Evolutionary conservation across 2,113 vertebrate genomes (phyloP).

Genomic region (Chionis minor): DNA sequence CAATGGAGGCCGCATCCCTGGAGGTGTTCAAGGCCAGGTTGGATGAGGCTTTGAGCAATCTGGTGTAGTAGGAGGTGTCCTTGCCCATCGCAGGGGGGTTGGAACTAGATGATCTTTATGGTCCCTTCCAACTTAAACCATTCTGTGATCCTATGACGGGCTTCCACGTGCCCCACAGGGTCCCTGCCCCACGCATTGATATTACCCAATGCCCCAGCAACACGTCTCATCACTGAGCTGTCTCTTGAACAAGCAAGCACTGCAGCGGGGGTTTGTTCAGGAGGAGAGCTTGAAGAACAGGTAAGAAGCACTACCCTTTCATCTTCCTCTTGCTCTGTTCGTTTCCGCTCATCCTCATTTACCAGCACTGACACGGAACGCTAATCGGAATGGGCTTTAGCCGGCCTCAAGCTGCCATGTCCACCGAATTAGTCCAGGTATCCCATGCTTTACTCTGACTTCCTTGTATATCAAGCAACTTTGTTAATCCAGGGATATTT

Average conservation of each 20-base stretch:
- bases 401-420: not conserved
- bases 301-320: not conserved
- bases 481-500: not conserved
- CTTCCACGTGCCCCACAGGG: accelerated
- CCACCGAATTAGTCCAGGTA: constrained; percentile 2
- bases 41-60: no score
- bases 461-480: not conserved
- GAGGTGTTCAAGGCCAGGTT: no score
- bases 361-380: not conserved
- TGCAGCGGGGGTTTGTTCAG: not conserved
- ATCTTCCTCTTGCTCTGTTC: not conserved
- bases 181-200: accelerated
- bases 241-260: not conserved
- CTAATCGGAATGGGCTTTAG: not conserved
- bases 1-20: no score
- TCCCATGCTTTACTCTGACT: not conserved
- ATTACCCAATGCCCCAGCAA: not conserved
- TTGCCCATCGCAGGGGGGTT: no score
- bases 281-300: not conserved
- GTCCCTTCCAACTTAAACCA: no score
- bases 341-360: not conserved
- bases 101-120: no score
- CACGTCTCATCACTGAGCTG: accelerated
- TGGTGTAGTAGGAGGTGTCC: no score
- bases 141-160: no score